phyloP scores from a whole-genome alignment of 30 jellyfish, hydroid and myxozoan genomes.

The Sanderia malayensis region DNA sequence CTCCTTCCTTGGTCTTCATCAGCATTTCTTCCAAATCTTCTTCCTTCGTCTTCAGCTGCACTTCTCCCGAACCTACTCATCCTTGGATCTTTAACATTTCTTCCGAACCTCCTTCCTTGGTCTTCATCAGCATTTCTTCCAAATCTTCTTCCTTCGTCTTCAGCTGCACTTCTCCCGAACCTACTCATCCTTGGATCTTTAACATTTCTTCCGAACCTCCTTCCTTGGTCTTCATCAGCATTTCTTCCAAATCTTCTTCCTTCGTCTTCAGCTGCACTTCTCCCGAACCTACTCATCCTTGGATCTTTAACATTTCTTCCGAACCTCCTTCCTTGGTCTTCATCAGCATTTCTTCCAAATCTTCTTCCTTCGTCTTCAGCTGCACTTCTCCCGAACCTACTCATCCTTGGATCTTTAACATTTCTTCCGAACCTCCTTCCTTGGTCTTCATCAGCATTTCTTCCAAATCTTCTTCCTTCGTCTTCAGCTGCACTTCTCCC shows the following conservation, averaged over 20 bases:
- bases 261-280: background rate
- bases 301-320: background rate
- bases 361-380: background rate
- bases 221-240: background rate
- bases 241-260: background rate
- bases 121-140: background rate
- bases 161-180: background rate
- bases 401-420: background rate
- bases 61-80: background rate
- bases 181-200: background rate
- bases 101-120: constrained; percentile 1
- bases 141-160: background rate
- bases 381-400: constrained; percentile 4
- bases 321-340: background rate
- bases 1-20: background rate
- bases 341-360: background rate
- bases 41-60: background rate
- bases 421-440: background rate
- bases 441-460: background rate
- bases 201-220: background rate
- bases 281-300: background rate
- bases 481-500: background rate
- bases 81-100: background rate
- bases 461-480: background rate
- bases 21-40: constrained; percentile 3